A percentile compares a stretch with the other conserved stretches of the same genome.
Conservation (phyloP, 2,797 vertebrate genomes). For the Muscicapa comitata region DNA sequence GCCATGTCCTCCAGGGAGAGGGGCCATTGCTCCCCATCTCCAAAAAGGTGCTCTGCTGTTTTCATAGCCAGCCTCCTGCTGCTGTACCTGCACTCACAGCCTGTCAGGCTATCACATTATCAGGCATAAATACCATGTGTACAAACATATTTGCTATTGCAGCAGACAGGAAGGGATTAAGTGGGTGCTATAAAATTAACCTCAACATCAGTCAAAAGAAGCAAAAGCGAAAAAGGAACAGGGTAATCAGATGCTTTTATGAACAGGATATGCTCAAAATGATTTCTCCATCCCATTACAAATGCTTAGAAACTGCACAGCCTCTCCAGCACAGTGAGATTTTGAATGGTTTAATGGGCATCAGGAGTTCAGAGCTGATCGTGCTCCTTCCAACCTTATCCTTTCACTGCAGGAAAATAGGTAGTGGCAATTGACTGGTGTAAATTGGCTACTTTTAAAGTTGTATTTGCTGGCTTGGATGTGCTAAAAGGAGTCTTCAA, state of each 20-base stretch:
- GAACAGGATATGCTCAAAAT: slow-evolving; percentile 10
- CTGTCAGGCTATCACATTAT: neutral
- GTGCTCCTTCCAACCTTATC: neutral
- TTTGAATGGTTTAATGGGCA: slow-evolving; percentile 6
- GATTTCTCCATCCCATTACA: neutral
- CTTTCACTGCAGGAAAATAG: neutral
- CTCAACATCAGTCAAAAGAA: slow-evolving; percentile 7
- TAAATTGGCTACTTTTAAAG: slow-evolving; percentile 24
- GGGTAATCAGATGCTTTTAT: neutral
- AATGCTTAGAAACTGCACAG: slow-evolving; percentile 4
- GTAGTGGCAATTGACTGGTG: neutral
- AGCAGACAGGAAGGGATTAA: neutral
- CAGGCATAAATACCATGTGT: neutral
- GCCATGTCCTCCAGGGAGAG: neutral
- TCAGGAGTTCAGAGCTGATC: slow-evolving; percentile 7
- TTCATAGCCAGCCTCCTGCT: neutral
- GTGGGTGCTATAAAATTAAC: neutral
- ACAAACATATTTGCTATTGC: neutral
- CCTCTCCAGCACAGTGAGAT: neutral
- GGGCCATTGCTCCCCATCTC: neutral
- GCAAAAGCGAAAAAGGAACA: neutral
- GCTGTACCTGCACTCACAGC: neutral
- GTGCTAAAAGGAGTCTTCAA: neutral
- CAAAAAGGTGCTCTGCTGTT: neutral
- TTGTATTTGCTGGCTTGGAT: neutral